Evolutionary conservation across 2,113 vertebrate species (phyloP).

Genomic region (Psammodynastes pulverulentus): DNA sequence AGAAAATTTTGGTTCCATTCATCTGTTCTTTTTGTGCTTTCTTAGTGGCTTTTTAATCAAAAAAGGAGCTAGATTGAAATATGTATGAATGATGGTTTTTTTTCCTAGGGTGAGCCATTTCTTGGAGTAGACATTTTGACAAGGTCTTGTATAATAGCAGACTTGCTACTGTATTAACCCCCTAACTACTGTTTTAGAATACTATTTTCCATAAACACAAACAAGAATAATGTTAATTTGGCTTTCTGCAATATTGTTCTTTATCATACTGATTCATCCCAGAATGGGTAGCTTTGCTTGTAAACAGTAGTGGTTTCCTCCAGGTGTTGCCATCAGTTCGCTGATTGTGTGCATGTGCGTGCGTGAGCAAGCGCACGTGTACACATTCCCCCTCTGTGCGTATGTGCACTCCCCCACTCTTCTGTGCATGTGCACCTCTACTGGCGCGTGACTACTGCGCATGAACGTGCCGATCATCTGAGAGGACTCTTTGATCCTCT

Average conservation of each 20-base stretch:
- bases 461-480: too few species aligned
- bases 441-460: too few species aligned
- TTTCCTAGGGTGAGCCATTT: not conserved
- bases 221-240: conserved; percentile 16
- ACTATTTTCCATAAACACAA: conserved; percentile 42
- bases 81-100: not conserved
- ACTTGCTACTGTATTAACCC: not conserved
- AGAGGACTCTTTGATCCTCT: too few species aligned
- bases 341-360: too few species aligned
- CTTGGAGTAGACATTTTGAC: not conserved
- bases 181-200: conserved; percentile 1
- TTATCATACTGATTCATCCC: conserved; percentile 20
- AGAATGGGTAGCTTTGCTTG: not conserved
- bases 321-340: too few species aligned
- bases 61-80: not conserved
- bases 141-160: not conserved
- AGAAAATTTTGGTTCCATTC: not conserved
- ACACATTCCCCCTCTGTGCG: too few species aligned
- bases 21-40: not conserved
- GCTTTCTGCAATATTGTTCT: conserved; percentile 37
- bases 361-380: too few species aligned
- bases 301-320: too few species aligned
- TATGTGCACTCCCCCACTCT: too few species aligned
- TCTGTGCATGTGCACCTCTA: too few species aligned
- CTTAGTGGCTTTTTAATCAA: not conserved